phyloP scores from a whole-genome alignment of 2,113 vertebrate genomes.

The Pseudorectes ferrugineus region DNA sequence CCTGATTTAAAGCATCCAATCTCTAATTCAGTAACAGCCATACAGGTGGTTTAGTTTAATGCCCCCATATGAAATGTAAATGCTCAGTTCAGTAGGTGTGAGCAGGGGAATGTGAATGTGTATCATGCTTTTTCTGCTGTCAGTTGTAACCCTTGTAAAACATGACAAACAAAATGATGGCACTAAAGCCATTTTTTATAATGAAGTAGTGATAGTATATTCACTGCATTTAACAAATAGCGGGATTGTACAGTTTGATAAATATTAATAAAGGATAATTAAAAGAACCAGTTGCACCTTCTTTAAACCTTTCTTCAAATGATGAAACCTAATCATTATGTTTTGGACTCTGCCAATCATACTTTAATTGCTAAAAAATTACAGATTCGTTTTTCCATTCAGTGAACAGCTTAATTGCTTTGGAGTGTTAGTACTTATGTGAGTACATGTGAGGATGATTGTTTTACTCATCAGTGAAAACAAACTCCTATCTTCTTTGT shows the following conservation, averaged over 20 bases:
- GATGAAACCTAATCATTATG: neutral
- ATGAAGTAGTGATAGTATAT: neutral
- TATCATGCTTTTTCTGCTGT: neutral
- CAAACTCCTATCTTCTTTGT: neutral
- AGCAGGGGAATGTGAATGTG: neutral
- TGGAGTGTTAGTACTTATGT: neutral
- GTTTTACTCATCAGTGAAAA: neutral
- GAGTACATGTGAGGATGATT: neutral
- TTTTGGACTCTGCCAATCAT: neutral
- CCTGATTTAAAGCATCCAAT: neutral
- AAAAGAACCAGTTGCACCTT: neutral
- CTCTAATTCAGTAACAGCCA: neutral
- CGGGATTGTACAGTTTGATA: neutral
- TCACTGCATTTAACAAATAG: neutral
- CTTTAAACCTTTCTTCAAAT: neutral
- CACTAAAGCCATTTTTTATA: neutral
- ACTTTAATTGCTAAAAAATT: neutral
- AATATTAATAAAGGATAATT: conserved; percentile 13
- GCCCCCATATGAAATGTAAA: neutral
- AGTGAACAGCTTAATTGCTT: conserved; percentile 46
- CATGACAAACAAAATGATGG: neutral
- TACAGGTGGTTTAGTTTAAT: neutral
- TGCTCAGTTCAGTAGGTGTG: neutral
- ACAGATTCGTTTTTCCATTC: neutral
- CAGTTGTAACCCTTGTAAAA: neutral